A percentile compares a stretch with the other conserved stretches of the same genome.
phyloP scores from a whole-genome alignment of 30 jellyfish, hydroid and myxozoan genomes.

The Aurelia sp. region DNA sequence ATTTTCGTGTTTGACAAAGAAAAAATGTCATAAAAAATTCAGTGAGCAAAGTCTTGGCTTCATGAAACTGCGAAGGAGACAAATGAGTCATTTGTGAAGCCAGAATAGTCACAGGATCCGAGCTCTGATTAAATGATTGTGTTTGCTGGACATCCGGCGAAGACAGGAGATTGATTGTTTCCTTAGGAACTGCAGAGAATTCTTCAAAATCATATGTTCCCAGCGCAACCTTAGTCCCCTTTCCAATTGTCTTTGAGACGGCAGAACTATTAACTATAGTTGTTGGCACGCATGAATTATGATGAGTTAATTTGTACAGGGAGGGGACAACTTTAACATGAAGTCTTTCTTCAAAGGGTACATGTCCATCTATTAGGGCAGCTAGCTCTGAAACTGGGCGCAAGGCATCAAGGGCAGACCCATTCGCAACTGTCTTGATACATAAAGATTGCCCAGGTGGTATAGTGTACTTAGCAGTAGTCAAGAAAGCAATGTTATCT shows the following conservation, averaged over 20 bases:
- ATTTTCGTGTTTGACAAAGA: constrained; percentile 39
- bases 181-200: no score
- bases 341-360: constrained; percentile 13
- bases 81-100: constrained; percentile 42
- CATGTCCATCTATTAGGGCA: constrained; percentile 7
- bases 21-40: constrained; percentile 39
- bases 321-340: background rate
- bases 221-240: constrained; percentile 24
- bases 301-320: no score
- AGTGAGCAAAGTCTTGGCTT: constrained; percentile 33
- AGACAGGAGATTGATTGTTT: no score
- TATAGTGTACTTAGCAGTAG: constrained; percentile 3
- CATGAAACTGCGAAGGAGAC: constrained; percentile 32
- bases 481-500: background rate
- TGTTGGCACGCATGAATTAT: background rate
- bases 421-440: constrained; percentile 8
- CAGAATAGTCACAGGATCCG: background rate
- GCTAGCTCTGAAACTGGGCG: no score
- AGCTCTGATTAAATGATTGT: no score
- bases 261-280: background rate
- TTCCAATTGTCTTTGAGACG: constrained; percentile 24
- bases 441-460: constrained; percentile 32
- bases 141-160: no score
- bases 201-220: constrained; percentile 12
- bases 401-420: constrained; percentile 2